Conservation (phyloP, 2,888 invertebrate species). For the Liopterus haemorrhoidalis region DNA sequence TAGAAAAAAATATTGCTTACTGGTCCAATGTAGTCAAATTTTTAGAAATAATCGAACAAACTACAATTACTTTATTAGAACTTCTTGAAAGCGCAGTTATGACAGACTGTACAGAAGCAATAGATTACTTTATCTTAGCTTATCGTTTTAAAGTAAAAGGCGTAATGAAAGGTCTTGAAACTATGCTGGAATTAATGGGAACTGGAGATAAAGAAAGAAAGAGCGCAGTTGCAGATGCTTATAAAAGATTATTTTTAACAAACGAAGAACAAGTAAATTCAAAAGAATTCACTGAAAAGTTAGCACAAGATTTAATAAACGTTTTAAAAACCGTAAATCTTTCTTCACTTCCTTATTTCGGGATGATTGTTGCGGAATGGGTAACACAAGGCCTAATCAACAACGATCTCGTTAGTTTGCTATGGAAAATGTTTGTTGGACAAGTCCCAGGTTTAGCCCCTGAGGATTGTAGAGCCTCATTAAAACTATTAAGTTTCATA, state of each 20-base stretch:
- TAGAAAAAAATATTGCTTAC: conserved; percentile 58
- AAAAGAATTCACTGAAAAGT: too few relatives aligned
- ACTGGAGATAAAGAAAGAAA: conserved; percentile 68
- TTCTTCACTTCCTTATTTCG: conserved; percentile 46
- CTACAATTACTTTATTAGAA: conserved; percentile 62
- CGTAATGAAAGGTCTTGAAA: conserved; percentile 58
- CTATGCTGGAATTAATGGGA: conserved; percentile 74
- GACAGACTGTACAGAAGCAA: conserved; percentile 80
- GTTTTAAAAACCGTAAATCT: conserved; percentile 52
- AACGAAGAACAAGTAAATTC: conserved; percentile 13
- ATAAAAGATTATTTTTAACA: conserved; percentile 53
- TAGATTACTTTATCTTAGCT: conserved; percentile 80
- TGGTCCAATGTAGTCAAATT: conserved; percentile 50
- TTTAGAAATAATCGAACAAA: conserved; percentile 42
- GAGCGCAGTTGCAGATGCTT: conserved; percentile 72
- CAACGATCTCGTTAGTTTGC: conserved; percentile 56
- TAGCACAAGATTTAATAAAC: conserved; percentile 56
- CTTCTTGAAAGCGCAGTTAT: conserved; percentile 67
- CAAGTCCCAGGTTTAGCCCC: conserved; percentile 63
- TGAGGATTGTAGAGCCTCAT: conserved; percentile 66
- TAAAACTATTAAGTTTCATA: conserved; percentile 73
- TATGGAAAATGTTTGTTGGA: conserved; percentile 80
- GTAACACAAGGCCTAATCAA: conserved; percentile 53
- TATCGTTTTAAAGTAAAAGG: conserved; percentile 72
- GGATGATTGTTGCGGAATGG: conserved; percentile 58